phyloP scores from a whole-genome alignment of 2,113 vertebrate genomes.

The Aptenodytes forsteri region DNA sequence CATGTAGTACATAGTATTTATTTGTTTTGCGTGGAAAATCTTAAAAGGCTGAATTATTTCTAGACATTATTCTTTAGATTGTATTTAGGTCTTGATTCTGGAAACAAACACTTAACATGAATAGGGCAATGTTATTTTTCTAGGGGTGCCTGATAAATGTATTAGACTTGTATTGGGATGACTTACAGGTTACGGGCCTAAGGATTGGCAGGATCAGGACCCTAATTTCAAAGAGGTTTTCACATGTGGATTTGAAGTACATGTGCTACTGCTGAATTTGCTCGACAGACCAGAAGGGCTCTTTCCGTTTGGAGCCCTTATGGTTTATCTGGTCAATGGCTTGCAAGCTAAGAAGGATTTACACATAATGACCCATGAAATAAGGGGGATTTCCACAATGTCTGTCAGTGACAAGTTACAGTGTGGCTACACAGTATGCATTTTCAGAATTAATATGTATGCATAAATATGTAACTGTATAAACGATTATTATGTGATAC shows the following conservation, averaged over 20 bases:
- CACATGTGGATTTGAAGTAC: constrained; percentile 6
- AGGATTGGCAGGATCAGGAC: constrained; percentile 16
- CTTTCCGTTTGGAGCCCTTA: constrained; percentile 54
- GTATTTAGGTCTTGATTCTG: background rate
- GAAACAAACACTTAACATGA: background rate
- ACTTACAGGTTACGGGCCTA: background rate
- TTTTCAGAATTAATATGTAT: constrained; percentile 36
- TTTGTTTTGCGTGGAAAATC: background rate
- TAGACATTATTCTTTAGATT: background rate
- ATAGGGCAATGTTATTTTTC: background rate
- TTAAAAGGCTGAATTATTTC: background rate
- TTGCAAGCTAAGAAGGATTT: constrained; percentile 62
- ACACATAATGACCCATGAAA: constrained; percentile 67
- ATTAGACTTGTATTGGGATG: background rate
- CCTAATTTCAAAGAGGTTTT: constrained; percentile 31
- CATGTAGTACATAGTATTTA: background rate
- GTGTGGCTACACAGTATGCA: constrained; percentile 24
- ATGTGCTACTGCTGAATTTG: constrained; percentile 49
- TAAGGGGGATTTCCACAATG: constrained; percentile 59
- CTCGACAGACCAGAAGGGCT: constrained; percentile 7
- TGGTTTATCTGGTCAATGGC: constrained; percentile 58
- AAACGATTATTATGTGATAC: background rate
- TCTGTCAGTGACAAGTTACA: constrained; percentile 51
- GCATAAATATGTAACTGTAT: background rate
- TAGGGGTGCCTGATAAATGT: background rate